Evolutionary conservation across 2,113 vertebrate genomes (phyloP), one percentile per base, ranked within the genome.

Genomic region (Scalopus aquaticus): DNA sequence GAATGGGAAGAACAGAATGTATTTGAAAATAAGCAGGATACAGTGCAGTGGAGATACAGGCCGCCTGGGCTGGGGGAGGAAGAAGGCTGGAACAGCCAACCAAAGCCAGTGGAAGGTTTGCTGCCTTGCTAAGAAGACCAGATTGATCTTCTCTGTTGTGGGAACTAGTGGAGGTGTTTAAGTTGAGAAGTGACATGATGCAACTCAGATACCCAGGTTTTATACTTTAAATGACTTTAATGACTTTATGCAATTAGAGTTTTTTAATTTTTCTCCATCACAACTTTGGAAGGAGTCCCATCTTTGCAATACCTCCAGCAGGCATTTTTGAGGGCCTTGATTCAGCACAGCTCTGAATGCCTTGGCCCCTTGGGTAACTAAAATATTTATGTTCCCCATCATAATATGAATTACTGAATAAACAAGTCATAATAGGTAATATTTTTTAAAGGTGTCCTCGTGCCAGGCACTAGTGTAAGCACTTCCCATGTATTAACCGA

Each of bases 341-440:
- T 62, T 77, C 30, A 93, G 16, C 42, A 84, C 7, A 81, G n/a
- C 22, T 92, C 37, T 94, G 35, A 90, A 91, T 92, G 56, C 30
- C 77, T 93, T 88, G 76, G 46, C 26, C 37, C 19, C 77, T 3
- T 84, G 91, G 30, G 51, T 90, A 60, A 91, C 81, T 96, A 91
- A 94, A 94, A 95, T 79, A 89, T 82, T 94, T 95, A 67, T 92
- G 81, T 73, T 64, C 37, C 56, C 62, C 20, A 44, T 90, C 42
- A 54, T 76, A 79, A 82, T 73, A 6, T 64, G 32, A 96, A 79
- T 88, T 85, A 54, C 76, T 65, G 37, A 49, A 67, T 82, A 91
- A 90, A 77, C 80, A 78, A 77, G 4, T 65, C 44, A 65, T 69
- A 67, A 79, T 32, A 56, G 28, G 64, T 56, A 86, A 72, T 79